Evolutionary conservation across 2,113 vertebrate species (phyloP).

Genomic region (Melanotaenia duboulayi): DNA sequence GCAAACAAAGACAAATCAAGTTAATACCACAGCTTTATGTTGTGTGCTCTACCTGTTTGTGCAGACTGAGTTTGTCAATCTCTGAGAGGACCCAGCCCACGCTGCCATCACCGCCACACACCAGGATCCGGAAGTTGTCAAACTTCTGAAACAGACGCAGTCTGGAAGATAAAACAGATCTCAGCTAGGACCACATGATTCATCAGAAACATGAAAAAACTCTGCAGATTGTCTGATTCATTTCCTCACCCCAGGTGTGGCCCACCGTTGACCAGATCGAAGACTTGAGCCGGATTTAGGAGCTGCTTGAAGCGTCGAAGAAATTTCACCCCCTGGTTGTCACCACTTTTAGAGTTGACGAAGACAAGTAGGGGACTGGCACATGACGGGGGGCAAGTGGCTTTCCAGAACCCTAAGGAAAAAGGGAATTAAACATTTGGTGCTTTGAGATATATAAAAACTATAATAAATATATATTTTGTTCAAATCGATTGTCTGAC

Average conservation of each 20-base stretch:
- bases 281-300: slow-evolving; percentile 98
- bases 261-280: slow-evolving; percentile 98
- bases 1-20: slow-evolving; percentile 13
- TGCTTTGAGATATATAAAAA: background rate
- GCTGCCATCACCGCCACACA: slow-evolving; percentile 97
- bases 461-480: no score
- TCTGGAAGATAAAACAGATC: slow-evolving; percentile 79
- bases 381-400: slow-evolving; percentile 96
- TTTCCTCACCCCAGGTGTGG: slow-evolving; percentile 93
- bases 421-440: background rate
- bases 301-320: slow-evolving; percentile 98
- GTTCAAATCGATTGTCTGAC: no score
- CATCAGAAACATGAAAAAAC: no score
- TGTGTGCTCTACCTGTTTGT: slow-evolving; percentile 88
- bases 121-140: slow-evolving; percentile 98
- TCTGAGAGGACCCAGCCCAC: slow-evolving; percentile 99
- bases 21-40: background rate
- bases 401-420: slow-evolving; percentile 96
- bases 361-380: slow-evolving; percentile 98
- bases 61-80: slow-evolving; percentile 96
- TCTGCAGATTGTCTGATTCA: no score
- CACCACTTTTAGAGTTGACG: slow-evolving; percentile 99
- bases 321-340: slow-evolving; percentile 99
- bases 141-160: slow-evolving; percentile 98
- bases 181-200: background rate